Conservation (phyloP, 2,113 vertebrate genomes). For the Oncorhynchus keta region DNA sequence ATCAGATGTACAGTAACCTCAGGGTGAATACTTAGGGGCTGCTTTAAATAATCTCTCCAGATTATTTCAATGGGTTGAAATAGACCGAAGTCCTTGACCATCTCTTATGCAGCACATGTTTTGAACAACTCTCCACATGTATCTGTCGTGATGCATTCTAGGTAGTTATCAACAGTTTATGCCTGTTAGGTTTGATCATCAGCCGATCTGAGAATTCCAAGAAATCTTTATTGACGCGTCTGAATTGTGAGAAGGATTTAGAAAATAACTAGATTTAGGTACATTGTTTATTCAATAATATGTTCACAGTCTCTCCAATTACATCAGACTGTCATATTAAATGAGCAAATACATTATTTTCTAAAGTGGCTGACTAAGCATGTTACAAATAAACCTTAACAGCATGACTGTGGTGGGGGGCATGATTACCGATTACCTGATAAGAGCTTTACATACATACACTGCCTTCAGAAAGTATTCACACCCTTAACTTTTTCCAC, state of each 20-base stretch:
- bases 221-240: slow-evolving; percentile 19
- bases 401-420: background rate
- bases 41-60: slow-evolving; percentile 35
- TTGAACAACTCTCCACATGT: background rate
- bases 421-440: slow-evolving; percentile 21
- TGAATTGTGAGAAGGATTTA: slow-evolving; percentile 14
- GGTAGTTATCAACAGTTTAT: background rate
- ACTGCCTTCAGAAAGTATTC: too few relatives aligned
- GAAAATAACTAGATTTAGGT: background rate
- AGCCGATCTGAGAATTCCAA: background rate
- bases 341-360: slow-evolving; percentile 27
- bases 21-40: slow-evolving; percentile 28
- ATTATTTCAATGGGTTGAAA: slow-evolving; percentile 22
- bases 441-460: background rate
- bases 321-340: slow-evolving; percentile 27
- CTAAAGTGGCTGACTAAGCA: slow-evolving; percentile 20
- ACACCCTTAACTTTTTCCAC: too few relatives aligned
- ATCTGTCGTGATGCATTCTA: background rate
- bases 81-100: slow-evolving; percentile 7
- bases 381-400: slow-evolving; percentile 6
- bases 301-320: slow-evolving; percentile 17
- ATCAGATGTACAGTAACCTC: slow-evolving; percentile 35
- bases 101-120: slow-evolving; percentile 23
- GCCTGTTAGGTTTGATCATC: background rate
- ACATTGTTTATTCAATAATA: slow-evolving; percentile 15